These are phyloP conservation scores for Tor tambroides DNA, from an alignment of 2,113 vertebrate species.

Conservation along the genomic window DNA sequence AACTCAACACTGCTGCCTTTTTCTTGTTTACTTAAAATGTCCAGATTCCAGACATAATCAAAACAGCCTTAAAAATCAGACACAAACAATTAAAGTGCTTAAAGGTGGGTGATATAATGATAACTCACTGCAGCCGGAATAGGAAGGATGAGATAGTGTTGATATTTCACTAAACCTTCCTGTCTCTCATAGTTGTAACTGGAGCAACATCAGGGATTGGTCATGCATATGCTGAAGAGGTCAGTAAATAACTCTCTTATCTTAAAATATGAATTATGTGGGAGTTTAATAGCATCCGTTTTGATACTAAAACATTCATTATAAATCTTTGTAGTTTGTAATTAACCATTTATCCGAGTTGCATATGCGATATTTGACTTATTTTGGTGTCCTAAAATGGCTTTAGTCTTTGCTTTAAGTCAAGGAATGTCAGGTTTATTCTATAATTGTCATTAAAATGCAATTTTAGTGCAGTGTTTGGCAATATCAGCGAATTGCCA, in stretches of 20 bases:
- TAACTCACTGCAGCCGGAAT: not conserved
- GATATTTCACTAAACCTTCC: not conserved
- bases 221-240: slow-evolving; percentile 79
- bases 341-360: not conserved
- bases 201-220: slow-evolving; percentile 82
- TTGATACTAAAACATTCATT: not conserved
- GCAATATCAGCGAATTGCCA: not conserved
- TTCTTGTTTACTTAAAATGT: not conserved
- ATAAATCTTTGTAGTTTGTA: not conserved
- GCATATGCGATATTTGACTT: not conserved
- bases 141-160: not conserved
- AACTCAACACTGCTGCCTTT: not conserved
- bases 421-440: not conserved
- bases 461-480: not conserved
- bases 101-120: not conserved
- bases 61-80: not conserved
- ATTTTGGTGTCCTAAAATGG: not conserved
- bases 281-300: not conserved
- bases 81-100: not conserved
- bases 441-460: not conserved
- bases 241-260: slow-evolving; percentile 59
- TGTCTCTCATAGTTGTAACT: slow-evolving; percentile 76
- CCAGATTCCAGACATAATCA: not conserved
- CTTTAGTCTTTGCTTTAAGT: not conserved
- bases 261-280: not conserved